Evolutionary conservation across 2,888 invertebrate genomes (phyloP).

Genomic region (Melinaea marsaeus): DNA sequence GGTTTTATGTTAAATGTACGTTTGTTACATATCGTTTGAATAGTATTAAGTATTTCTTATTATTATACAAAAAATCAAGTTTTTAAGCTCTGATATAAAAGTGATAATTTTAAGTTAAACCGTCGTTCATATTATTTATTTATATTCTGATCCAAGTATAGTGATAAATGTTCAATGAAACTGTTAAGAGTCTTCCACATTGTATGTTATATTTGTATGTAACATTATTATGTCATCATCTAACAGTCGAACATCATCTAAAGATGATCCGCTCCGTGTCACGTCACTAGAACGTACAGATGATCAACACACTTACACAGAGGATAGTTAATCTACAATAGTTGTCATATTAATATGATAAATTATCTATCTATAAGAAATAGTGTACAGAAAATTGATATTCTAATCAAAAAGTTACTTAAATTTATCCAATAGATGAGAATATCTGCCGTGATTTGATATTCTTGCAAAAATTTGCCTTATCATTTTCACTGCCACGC

Average conservation of each 20-base stretch:
- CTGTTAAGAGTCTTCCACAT: slow-evolving; percentile 84
- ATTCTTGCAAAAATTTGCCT: no score
- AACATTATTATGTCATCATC: slow-evolving; percentile 86
- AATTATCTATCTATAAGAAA: no score
- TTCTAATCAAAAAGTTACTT: no score
- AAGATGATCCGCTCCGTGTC: slow-evolving; percentile 89
- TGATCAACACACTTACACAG: slow-evolving; percentile 79
- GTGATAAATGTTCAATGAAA: slow-evolving; percentile 7
- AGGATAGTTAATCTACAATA: slow-evolving; percentile 44
- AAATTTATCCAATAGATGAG: no score
- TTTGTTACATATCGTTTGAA: no score
- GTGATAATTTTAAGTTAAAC: neutral
- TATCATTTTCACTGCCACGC: no score
- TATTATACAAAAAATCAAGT: no score
- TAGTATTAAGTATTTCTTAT: no score
- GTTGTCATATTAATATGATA: neutral
- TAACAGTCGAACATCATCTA: slow-evolving; percentile 86
- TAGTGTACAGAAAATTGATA: no score
- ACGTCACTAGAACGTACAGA: slow-evolving; percentile 87
- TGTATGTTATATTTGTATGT: slow-evolving; percentile 82
- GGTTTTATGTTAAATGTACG: neutral
- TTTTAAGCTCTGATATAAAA: no score
- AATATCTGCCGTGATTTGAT: no score
- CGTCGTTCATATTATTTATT: no score
- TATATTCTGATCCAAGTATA: neutral